phyloP scores from a whole-genome alignment of 2,113 vertebrate species.

The Cepphus grylle region DNA sequence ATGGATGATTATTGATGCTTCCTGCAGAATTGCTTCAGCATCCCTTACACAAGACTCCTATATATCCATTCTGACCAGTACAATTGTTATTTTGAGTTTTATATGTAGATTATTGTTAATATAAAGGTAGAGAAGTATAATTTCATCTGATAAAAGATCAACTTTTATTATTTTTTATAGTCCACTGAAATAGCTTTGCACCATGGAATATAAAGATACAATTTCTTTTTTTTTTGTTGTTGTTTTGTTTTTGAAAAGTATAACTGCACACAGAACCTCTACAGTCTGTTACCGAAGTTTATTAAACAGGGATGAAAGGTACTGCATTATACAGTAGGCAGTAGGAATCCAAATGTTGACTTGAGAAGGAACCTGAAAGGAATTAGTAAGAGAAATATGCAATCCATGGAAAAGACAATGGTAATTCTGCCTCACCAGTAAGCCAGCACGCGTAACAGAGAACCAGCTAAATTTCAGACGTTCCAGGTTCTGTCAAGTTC shows the following conservation, averaged over 20 bases:
- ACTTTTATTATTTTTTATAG: neutral
- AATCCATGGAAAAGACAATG: neutral
- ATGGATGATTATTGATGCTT: neutral
- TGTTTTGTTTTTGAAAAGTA: neutral
- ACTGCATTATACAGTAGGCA: neutral
- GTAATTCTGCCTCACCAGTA: neutral
- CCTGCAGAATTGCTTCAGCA: neutral
- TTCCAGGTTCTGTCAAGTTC: neutral
- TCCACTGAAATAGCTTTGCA: neutral
- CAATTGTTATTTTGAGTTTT: neutral
- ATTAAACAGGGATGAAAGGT: neutral
- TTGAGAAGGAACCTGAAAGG: neutral
- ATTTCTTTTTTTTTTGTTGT: neutral
- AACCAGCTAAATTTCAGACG: neutral
- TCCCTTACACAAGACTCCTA: neutral
- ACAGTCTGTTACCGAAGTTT: rapidly evolving
- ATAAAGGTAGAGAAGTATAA: neutral
- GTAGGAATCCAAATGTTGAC: neutral
- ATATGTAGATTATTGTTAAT: neutral
- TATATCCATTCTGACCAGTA: neutral
- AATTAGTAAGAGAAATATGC: neutral
- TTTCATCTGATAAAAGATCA: neutral
- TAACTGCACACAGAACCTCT: neutral
- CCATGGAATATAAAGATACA: neutral
- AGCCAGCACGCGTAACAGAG: neutral